These are phyloP conservation scores for Rotaria sp. DNA, from an alignment of 2,888 invertebrate species.

Conservation along the genomic window DNA sequence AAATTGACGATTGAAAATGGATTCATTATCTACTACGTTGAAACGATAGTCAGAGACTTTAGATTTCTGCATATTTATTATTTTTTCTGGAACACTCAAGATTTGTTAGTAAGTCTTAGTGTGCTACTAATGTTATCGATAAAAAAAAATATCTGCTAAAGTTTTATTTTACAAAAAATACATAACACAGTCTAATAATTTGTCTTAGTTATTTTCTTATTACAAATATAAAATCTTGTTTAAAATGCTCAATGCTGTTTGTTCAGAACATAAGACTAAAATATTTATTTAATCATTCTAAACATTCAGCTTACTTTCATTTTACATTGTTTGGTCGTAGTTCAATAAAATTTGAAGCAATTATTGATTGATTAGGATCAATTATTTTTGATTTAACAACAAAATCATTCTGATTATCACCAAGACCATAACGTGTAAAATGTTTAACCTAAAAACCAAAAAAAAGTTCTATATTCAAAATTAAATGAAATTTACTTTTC, in stretches of 20 bases:
- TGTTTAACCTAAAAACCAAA: constrained; percentile 58
- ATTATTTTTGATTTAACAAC: not conserved
- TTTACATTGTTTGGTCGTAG: not conserved
- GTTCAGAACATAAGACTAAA: not conserved
- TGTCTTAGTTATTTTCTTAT: no score
- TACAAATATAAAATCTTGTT: not conserved
- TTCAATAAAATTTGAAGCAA: not conserved
- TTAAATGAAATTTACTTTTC: not conserved
- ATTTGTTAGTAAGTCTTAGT: no score
- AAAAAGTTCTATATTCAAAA: no score
- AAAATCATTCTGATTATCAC: constrained; percentile 14
- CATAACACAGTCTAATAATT: no score
- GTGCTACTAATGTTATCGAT: no score
- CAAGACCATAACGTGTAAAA: constrained; percentile 38
- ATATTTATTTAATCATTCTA: not conserved
- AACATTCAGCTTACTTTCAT: not conserved
- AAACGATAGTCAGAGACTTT: no score
- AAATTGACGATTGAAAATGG: no score
- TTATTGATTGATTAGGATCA: not conserved
- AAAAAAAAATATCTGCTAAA: no score
- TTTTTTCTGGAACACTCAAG: no score
- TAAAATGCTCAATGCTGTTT: not conserved
- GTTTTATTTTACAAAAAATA: no score
- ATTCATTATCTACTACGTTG: no score
- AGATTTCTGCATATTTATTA: no score